A percentile compares a stretch with the other conserved stretches of the same genome.
Conservation (phyloP, 2,888 invertebrate genomes). For the Nomada flava region DNA sequence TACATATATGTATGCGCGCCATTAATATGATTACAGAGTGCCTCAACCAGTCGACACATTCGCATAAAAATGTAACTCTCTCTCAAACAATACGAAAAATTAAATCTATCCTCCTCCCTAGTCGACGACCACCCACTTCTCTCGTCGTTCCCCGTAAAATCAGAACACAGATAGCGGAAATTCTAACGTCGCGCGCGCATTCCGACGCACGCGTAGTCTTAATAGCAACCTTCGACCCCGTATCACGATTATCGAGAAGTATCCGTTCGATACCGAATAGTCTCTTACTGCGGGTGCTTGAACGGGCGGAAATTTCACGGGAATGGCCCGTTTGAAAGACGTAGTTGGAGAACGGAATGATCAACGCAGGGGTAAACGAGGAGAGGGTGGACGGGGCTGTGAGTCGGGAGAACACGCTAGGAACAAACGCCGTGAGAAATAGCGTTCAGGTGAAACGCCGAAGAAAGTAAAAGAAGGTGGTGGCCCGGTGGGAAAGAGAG, state of each 20-base stretch:
- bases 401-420: conserved; percentile 6
- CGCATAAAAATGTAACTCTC: not conserved
- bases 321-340: conserved; percentile 51
- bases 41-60: not conserved
- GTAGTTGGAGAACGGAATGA: conserved; percentile 37
- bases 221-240: conserved; percentile 39
- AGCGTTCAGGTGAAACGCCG: conserved; percentile 26
- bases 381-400: not conserved
- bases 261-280: conserved; percentile 34
- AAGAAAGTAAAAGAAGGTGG: not conserved
- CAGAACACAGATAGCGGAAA: conserved; percentile 1
- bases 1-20: not conserved
- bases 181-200: conserved; percentile 43
- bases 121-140: not conserved
- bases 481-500: no score
- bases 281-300: conserved; percentile 35
- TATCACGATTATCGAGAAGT: conserved; percentile 52
- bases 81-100: conserved; percentile 5
- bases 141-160: not conserved
- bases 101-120: not conserved
- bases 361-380: conserved; percentile 18
- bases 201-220: conserved; percentile 43
- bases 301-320: conserved; percentile 46
- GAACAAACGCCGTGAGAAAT: conserved; percentile 20
- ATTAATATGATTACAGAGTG: conserved; percentile 2